Evolutionary conservation across 2,797 vertebrate genomes (phyloP).

Genomic region (Chloroceryle amazona): DNA sequence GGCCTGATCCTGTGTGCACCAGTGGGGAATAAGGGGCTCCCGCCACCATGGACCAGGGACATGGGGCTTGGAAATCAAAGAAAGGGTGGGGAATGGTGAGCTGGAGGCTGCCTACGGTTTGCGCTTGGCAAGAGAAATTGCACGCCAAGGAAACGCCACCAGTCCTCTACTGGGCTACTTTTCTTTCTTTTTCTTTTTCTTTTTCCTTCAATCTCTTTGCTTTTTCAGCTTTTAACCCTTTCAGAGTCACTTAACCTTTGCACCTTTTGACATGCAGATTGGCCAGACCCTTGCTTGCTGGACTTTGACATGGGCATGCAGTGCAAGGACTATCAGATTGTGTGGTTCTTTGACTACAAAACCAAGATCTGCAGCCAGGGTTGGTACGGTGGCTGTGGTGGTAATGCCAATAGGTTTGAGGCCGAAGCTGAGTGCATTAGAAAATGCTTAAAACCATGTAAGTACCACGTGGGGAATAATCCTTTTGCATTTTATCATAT

Average conservation of each 20-base stretch:
- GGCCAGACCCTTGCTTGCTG: constrained; percentile 88
- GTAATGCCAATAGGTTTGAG: constrained; percentile 91
- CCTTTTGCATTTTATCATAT: not conserved
- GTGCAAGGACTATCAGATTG: constrained; percentile 90
- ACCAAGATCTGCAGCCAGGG: constrained; percentile 88
- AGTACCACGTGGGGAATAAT: constrained; percentile 64
- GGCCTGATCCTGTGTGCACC: not conserved
- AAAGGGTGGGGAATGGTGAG: not conserved
- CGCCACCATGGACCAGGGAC: not conserved
- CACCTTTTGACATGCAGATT: constrained; percentile 78
- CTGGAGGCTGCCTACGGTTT: not conserved
- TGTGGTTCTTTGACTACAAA: constrained; percentile 92
- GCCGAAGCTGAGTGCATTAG: constrained; percentile 85
- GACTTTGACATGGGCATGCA: constrained; percentile 88
- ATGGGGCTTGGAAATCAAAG: not conserved
- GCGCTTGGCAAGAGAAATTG: not conserved
- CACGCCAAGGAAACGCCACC: fast-evolving
- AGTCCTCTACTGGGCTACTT: not conserved
- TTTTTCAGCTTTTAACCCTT: constrained; percentile 68
- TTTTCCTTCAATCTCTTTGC: not conserved
- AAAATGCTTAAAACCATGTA: constrained; percentile 85
- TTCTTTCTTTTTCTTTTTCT: not conserved
- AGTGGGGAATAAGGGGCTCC: not conserved
- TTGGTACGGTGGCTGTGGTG: constrained; percentile 90
- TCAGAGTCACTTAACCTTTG: constrained; percentile 76